Evolutionary conservation across 2,888 invertebrate species (phyloP), one percentile per base, ranked within the genome.

Genomic region (Drosophila setosimentum): DNA sequence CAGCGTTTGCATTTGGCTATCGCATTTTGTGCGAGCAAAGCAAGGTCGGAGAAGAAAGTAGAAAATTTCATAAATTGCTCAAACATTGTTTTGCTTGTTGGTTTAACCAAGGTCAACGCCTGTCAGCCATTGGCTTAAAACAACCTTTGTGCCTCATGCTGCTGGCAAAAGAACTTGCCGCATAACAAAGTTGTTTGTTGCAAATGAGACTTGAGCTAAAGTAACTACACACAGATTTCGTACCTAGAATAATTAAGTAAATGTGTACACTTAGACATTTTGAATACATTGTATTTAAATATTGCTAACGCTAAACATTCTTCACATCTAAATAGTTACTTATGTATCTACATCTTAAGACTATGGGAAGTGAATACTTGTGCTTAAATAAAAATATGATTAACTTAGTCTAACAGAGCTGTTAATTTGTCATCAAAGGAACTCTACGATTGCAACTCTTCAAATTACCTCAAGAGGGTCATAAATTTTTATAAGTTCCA

Each of bases 221-320:
- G 29, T 37, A 51, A 66, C 40, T 54, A 55, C 64, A 73, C 50
- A 63, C 64, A 55, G 33, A 73, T 40, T 42, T 35, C 40, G 62
- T 62, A 54, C 45, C 62, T 40, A 54, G 24, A 32, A 54, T 49
- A 70, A 50, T 58, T 35, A 63, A 64, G 42, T 61, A 24, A 30
- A 29, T 66, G n/a, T 49, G 21, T 63, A 35, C 24, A 37, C 29
- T 53, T 48, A 70, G 80, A 76, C 61, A 80, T 48, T 55, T 77
- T 80, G 76, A 77, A 77, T 77, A 77, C 76, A 77, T 53, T 76
- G 76, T 80, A 76, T 76, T 76, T 80, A 76, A 64, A 62, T 80
- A 76, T 32, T 64, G 42, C 45, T 75, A 76, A 59, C 68, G 55
- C 59, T 49, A 53, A 68, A 60, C 53, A 68, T 49, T 55, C 27